phyloP scores from a whole-genome alignment of 2,888 invertebrate species.

The Ditula angustiorana region DNA sequence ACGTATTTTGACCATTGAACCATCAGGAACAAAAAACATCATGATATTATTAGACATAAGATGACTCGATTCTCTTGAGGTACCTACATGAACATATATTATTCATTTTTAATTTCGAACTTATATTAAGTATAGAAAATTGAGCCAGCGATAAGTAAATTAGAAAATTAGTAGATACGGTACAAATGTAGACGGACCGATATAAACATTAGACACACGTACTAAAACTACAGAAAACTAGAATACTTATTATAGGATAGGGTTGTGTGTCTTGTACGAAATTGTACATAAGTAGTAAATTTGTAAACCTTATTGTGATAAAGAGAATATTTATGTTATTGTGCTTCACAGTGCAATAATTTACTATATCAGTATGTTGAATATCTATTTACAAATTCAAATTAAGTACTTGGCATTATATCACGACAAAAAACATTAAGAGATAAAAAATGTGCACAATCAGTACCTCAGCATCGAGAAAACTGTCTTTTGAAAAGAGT shows the following conservation, averaged over 20 bases:
- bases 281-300: neutral
- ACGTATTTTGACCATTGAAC: too few relatives aligned
- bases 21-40: too few relatives aligned
- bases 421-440: neutral
- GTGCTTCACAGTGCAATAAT: conserved; percentile 23
- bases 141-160: neutral
- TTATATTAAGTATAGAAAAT: neutral
- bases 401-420: neutral
- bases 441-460: neutral
- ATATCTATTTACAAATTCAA: neutral
- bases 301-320: neutral
- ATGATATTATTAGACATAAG: too few relatives aligned
- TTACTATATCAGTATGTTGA: neutral
- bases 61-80: too few relatives aligned
- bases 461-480: too few relatives aligned
- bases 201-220: conserved; percentile 44
- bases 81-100: neutral
- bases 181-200: conserved; percentile 46
- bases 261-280: conserved; percentile 10
- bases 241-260: neutral
- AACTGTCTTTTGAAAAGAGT: too few relatives aligned
- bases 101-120: neutral
- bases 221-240: conserved; percentile 34
- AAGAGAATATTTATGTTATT: conserved; percentile 9
- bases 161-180: neutral